phyloP scores from a whole-genome alignment of 2,888 invertebrate species.

The Chrysodeixis includens region DNA sequence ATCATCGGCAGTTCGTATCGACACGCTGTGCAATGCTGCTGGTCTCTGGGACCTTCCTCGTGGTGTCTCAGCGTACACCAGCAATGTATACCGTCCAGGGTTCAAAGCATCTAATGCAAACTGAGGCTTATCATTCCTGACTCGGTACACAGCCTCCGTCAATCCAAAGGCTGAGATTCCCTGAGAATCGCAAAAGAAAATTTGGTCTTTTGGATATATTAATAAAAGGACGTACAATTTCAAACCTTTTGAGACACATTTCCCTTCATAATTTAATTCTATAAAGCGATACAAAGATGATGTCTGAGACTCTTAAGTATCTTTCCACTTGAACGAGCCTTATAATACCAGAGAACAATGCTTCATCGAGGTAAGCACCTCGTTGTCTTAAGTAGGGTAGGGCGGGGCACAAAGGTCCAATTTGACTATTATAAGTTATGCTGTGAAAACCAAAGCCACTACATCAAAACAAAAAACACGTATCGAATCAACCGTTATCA shows the following conservation, averaged over 20 bases:
- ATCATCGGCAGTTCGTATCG: constrained; percentile 77
- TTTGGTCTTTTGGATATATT: constrained; percentile 5
- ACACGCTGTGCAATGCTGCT: constrained; percentile 91
- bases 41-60: constrained; percentile 93
- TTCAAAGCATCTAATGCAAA: constrained; percentile 93
- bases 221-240: neutral
- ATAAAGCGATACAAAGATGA: neutral
- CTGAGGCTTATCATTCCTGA: constrained; percentile 91
- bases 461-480: too few species aligned
- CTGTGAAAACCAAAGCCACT: too few species aligned
- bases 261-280: neutral
- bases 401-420: too few species aligned
- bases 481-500: too few species aligned
- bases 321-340: constrained; percentile 1
- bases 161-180: constrained; percentile 85
- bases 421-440: too few species aligned
- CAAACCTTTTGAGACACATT: neutral
- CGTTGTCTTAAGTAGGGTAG: constrained; percentile 2
- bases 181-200: constrained; percentile 61
- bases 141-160: constrained; percentile 90
- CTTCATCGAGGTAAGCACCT: constrained; percentile 6
- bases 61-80: constrained; percentile 95
- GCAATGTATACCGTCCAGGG: constrained; percentile 94
- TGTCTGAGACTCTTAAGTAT: constrained; percentile 5
- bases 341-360: constrained; percentile 7